Evolutionary conservation across 2,797 vertebrate genomes (phyloP).

Genomic region (Natrix natrix): DNA sequence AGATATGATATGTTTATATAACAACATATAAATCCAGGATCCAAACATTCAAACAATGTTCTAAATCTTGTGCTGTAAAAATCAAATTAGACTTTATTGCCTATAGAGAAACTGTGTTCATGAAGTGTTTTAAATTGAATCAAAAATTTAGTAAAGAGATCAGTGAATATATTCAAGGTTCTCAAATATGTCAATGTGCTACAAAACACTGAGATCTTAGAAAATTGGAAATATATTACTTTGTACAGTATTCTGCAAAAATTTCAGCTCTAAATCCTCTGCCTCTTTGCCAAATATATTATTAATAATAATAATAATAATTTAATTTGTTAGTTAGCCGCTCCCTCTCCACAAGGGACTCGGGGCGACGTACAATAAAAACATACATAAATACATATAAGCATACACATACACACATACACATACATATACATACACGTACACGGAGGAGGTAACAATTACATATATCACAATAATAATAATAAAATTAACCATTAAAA

Average conservation of each 20-base stretch:
- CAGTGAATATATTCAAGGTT: not conserved
- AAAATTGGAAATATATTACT: not conserved
- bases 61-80: no score
- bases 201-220: not conserved
- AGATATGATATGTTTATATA: not conserved
- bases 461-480: no score
- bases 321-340: no score
- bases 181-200: not conserved
- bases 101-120: not conserved
- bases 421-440: no score
- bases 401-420: no score
- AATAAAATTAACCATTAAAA: no score
- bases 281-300: not conserved
- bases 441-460: no score
- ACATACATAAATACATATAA: no score
- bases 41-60: not conserved
- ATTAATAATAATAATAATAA: no score
- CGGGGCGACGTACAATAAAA: no score
- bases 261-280: not conserved
- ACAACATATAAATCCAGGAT: not conserved
- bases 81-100: not conserved
- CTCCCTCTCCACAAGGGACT: no score
- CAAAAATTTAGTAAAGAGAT: not conserved
- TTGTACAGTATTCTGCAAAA: not conserved
- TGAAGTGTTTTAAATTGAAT: not conserved